Base-by-base conservation (phyloP, 2,797 vertebrate species). In the Margarornis squamiger region DNA sequence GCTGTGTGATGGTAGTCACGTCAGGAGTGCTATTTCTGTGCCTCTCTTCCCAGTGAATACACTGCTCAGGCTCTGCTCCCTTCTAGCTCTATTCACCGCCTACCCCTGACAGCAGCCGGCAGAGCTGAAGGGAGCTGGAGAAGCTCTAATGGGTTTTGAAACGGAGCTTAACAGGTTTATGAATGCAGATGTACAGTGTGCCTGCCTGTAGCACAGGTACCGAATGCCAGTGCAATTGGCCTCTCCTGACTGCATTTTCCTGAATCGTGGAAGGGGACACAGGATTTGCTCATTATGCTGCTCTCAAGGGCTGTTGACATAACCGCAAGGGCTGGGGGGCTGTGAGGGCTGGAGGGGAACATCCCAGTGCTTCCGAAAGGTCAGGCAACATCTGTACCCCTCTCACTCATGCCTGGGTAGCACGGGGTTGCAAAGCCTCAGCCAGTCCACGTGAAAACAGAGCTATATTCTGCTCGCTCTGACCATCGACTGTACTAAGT, bases 271-370 rank as follows among this genome's bases (percentile, higher is more conserved):
- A 9, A 17, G 3, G 10, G 4, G 14, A 20, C 7, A 1, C 36
- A 20, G n/a, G n/a, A 32, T 59, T 85, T 86, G 8, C 58, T 30
- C 41, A 39, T 2, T 9, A 39, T 21, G 18, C 26, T 52, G 22
- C 59, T 49, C 18, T 36, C 55, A 29, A 0, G 0, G 27, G 26
- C 24, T 43, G 10, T 38, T 58, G 15, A 9, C 2, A 0, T 14
- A 41, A 18, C n/a, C 46, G 30, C n/a, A 36, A 10, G 14, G 49
- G 30, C 54, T 63, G 34, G 7, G 4, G 22, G 10, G 5, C 12
- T 61, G 8, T 7, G n/a, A 18, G 45, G 12, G 30, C 36, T 67
- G 71, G 14, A 59, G 39, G 14, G 30, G 29, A 27, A 39, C 26
- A 49, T 2, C 48, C 36, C 30, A 34, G 36, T 1, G 4, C 29